A percentile compares a stretch with the other conserved stretches of the same genome.
These are phyloP conservation scores for Nesidiocoris tenuis DNA, from an alignment of 2,888 invertebrate species.

Conservation along the genomic window DNA sequence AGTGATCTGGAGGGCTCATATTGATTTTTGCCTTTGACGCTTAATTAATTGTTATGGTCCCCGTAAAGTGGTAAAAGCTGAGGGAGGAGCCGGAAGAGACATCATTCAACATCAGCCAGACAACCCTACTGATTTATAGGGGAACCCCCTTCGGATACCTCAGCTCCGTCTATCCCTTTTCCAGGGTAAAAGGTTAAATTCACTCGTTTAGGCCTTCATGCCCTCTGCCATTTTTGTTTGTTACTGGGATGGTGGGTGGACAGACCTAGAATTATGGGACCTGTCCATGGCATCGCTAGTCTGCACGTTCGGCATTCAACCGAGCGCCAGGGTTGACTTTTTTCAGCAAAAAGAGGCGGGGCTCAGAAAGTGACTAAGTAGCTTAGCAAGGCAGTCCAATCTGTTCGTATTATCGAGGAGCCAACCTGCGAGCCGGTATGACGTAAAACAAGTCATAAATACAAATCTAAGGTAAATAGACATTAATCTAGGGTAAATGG, in stretches of 20 bases:
- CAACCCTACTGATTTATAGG: background rate
- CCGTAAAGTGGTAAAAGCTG: background rate
- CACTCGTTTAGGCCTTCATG: background rate
- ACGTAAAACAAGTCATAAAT: too few relatives aligned
- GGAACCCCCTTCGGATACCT: background rate
- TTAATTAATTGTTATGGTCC: background rate
- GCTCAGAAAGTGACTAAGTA: too few relatives aligned
- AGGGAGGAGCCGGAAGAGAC: background rate
- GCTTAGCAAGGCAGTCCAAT: too few relatives aligned
- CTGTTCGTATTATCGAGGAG: too few relatives aligned
- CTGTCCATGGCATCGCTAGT: too few relatives aligned
- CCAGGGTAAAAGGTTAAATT: background rate
- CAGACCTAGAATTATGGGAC: too few relatives aligned
- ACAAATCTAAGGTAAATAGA: too few relatives aligned
- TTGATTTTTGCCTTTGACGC: background rate
- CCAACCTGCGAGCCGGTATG: too few relatives aligned
- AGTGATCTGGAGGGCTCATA: background rate
- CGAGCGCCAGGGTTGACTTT: too few relatives aligned
- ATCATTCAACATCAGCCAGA: background rate
- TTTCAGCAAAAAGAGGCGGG: too few relatives aligned
- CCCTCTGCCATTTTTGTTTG: background rate
- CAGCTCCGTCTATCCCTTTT: background rate
- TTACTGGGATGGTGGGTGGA: background rate
- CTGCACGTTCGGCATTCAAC: too few relatives aligned
- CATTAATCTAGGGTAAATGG: too few relatives aligned